Conservation (phyloP, 2,113 vertebrate genomes). For the Cyanoramphus novaezelandiae region DNA sequence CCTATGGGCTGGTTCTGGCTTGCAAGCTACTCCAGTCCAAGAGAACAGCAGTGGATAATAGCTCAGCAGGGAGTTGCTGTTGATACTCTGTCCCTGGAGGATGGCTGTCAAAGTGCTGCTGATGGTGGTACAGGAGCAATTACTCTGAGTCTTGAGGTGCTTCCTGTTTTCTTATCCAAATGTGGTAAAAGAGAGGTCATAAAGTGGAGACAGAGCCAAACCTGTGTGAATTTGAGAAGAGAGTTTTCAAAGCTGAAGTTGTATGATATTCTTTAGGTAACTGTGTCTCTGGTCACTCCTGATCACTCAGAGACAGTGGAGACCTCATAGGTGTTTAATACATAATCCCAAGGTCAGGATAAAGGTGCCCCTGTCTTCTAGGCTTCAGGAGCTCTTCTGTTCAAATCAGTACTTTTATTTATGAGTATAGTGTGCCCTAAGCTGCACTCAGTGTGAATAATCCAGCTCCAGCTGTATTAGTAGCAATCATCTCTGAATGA, state of each 20-base stretch:
- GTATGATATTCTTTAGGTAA: not conserved
- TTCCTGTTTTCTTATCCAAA: not conserved
- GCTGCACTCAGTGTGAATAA: conserved; percentile 9
- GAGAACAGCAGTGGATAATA: not conserved
- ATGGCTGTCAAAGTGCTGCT: not conserved
- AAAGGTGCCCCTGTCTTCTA: not conserved
- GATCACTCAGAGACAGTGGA: not conserved
- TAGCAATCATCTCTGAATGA: conserved; percentile 15
- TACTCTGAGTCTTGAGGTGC: not conserved
- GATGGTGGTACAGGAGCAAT: not conserved
- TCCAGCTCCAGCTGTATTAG: conserved; percentile 40
- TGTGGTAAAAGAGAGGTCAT: not conserved
- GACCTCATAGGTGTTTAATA: not conserved
- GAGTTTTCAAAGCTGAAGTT: not conserved
- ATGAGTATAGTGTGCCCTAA: conserved; percentile 5
- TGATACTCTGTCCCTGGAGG: not conserved
- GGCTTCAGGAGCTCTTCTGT: not conserved
- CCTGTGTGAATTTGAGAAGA: not conserved
- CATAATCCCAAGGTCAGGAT: not conserved
- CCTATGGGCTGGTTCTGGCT: not conserved
- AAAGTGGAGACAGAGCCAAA: not conserved
- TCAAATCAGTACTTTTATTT: not conserved
- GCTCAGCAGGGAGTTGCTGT: not conserved
- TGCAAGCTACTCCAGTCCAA: not conserved
- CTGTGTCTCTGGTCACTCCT: not conserved